phyloP scores from a whole-genome alignment of 2,113 vertebrate species.

The Daubentonia madagascariensis region DNA sequence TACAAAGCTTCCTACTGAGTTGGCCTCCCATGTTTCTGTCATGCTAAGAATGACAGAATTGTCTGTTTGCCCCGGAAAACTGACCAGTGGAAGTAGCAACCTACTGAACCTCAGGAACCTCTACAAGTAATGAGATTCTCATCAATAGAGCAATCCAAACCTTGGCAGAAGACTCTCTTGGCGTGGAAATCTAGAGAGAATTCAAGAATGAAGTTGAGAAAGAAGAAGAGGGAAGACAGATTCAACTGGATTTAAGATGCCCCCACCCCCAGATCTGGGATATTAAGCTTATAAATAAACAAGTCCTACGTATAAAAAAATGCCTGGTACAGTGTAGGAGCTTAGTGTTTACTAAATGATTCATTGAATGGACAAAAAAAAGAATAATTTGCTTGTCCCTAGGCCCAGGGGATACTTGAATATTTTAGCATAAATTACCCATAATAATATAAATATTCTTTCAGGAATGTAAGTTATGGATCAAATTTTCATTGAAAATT shows the following conservation, averaged over 20 bases:
- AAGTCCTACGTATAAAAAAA: background rate
- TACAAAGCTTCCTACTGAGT: constrained; percentile 36
- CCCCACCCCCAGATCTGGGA: background rate
- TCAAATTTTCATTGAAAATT: background rate
- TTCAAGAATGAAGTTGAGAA: background rate
- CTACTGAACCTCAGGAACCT: background rate
- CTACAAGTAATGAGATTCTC: background rate
- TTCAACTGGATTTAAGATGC: background rate
- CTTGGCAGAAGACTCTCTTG: background rate
- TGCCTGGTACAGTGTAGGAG: background rate
- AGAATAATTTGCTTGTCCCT: background rate
- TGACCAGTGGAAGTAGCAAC: background rate
- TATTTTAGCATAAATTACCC: background rate
- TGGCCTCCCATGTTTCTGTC: background rate
- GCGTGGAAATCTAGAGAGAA: background rate
- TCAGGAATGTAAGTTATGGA: background rate
- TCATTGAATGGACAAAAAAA: background rate
- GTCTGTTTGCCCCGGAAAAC: background rate
- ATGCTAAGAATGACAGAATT: background rate
- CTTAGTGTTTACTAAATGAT: background rate
- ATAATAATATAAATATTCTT: background rate
- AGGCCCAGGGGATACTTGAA: background rate
- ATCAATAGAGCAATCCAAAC: background rate
- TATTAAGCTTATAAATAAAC: background rate
- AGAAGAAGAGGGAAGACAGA: background rate